Evolutionary conservation across 1,140 invertebrate genomes (phyloP).

Genomic region (Bombus waltoni): DNA sequence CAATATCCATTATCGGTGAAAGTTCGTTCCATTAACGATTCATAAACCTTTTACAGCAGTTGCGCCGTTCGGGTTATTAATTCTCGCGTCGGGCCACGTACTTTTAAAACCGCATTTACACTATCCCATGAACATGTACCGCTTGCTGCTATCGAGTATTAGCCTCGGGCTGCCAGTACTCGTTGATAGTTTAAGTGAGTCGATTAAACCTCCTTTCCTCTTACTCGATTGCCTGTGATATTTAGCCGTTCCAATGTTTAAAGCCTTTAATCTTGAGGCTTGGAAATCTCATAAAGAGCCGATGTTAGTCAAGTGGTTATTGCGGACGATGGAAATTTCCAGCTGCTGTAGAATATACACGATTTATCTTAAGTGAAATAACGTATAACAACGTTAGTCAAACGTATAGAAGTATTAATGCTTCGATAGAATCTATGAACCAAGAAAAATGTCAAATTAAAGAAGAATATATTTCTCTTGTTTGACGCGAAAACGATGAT

Average conservation of each 20-base stretch:
- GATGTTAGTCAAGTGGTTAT: background rate
- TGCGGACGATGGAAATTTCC: too few species aligned
- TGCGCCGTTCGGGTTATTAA: slow-evolving; percentile 28
- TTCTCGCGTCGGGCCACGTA: background rate
- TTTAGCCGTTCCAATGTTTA: background rate
- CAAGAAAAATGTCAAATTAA: too few species aligned
- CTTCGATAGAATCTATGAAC: too few species aligned
- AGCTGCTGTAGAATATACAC: too few species aligned
- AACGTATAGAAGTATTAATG: too few species aligned
- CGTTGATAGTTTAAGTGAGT: background rate
- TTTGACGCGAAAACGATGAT: too few species aligned
- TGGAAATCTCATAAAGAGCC: background rate
- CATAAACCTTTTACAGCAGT: slow-evolving; percentile 39
- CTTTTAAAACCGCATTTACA: slow-evolving; percentile 18
- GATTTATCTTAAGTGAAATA: too few species aligned
- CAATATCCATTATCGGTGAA: slow-evolving; percentile 35
- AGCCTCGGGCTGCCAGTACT: too few species aligned
- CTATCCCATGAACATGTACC: background rate
- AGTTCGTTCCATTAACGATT: slow-evolving; percentile 38
- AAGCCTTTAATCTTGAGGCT: background rate
- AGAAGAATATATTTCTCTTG: too few species aligned
- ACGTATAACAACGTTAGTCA: too few species aligned
- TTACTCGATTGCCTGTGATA: background rate
- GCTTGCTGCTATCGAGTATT: background rate
- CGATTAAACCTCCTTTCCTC: background rate